These are phyloP conservation scores for Euplexia lucipara DNA, from an alignment of 2,888 invertebrate genomes.

Conservation along the genomic window DNA sequence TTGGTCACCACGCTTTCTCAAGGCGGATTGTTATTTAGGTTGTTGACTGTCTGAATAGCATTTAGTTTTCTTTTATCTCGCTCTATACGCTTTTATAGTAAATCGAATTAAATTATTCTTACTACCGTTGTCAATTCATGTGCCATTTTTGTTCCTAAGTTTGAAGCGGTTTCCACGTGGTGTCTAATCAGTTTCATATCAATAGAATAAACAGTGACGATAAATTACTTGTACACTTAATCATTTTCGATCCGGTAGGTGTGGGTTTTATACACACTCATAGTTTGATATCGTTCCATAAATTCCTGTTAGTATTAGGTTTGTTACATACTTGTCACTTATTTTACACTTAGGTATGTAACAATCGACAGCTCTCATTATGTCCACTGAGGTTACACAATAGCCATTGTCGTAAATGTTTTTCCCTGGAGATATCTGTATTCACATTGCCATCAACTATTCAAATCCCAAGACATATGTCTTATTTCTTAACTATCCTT, in stretches of 20 bases:
- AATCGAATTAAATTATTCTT: neutral
- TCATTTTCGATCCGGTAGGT: constrained; percentile 52
- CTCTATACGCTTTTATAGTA: neutral
- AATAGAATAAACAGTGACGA: constrained; percentile 53
- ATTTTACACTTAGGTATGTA: constrained; percentile 31
- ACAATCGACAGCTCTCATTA: constrained; percentile 42
- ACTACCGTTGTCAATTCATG: neutral
- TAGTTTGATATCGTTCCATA: constrained; percentile 32
- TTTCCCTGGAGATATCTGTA: constrained; percentile 59
- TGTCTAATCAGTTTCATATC: constrained; percentile 51
- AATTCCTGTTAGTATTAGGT: constrained; percentile 30
- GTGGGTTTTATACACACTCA: constrained; percentile 50
- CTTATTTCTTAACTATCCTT: constrained; percentile 46
- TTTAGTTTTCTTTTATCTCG: too few species aligned
- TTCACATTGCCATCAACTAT: constrained; percentile 41
- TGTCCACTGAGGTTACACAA: constrained; percentile 62
- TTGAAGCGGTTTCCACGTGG: too few species aligned
- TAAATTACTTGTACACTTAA: constrained; percentile 30
- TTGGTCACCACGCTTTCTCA: too few species aligned
- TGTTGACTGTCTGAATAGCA: too few species aligned
- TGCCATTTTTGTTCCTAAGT: constrained; percentile 1
- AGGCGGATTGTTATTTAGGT: too few species aligned
- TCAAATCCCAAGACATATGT: constrained; percentile 49
- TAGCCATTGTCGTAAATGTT: constrained; percentile 71
- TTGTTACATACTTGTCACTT: constrained; percentile 46